Evolutionary conservation across 2,113 vertebrate species (phyloP), one percentile per base, ranked within the genome.

Genomic region (Fukomys damarensis): DNA sequence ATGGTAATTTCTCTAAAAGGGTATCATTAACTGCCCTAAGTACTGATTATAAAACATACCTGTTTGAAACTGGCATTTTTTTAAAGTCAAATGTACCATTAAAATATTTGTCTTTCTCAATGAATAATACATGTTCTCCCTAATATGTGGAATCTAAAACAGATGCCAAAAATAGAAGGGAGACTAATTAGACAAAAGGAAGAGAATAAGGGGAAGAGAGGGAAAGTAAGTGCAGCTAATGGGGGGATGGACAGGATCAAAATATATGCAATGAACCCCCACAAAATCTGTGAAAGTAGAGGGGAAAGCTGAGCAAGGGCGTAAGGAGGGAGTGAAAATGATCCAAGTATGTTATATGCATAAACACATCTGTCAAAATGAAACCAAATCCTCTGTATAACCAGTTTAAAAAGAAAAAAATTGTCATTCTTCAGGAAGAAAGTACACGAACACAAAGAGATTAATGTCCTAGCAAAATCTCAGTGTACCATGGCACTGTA

Each of bases 371-470:
- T 35, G 46, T 46, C 76, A 79, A 46, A 77, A 20, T 28, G 16
- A 52, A 52, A 77, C 28, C 74, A 43, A 74, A 76, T 76, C 72
- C 43, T 28, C 41, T 76, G 72, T 30, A 76, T 30, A 76, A 17
- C 41, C 72, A 76, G 43, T 76, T 76, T 8, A 61, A 61, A 61
- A 61, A 61, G 20, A 32, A 35, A 79, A 76, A 79, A 79, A 79
- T 35, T 79, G 52, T 41, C 61, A 88, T 96, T 83, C 38, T 89
- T 49, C 74, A 77, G 32, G 72, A 94, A 97, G 54, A 96, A 90
- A 92, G 52, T 19, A 92, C 14, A 7, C 58, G 92, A 86, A 35
- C 66, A 77, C 41, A 94, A 92, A n/a, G 58, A 93, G 70, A 89
- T 80, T 52, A 76, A 76, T 63, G 93, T 4, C 43, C 74, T 82